Evolutionary conservation across 2,888 invertebrate genomes (phyloP).

Genomic region (Troides helena): DNA sequence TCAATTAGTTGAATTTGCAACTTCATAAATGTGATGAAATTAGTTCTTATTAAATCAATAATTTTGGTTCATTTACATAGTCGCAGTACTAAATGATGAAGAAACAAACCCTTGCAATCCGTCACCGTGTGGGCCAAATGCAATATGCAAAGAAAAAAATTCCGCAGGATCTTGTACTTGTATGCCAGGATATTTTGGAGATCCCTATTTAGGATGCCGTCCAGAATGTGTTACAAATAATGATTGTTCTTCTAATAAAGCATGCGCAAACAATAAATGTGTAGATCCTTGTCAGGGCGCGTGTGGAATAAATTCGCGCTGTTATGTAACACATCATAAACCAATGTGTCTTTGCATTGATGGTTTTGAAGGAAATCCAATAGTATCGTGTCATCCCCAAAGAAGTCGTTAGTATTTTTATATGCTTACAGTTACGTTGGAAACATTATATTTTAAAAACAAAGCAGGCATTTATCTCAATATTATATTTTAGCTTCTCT

Average conservation of each 20-base stretch:
- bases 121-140: constrained; percentile 92
- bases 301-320: constrained; percentile 90
- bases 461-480: constrained; percentile 3
- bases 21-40: neutral
- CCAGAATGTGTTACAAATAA: constrained; percentile 92
- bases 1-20: constrained; percentile 22
- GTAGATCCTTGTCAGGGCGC: constrained; percentile 90
- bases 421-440: neutral
- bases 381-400: constrained; percentile 76
- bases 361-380: constrained; percentile 89
- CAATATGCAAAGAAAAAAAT: constrained; percentile 89
- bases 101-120: constrained; percentile 89
- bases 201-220: constrained; percentile 91
- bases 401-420: constrained; percentile 62
- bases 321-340: constrained; percentile 89
- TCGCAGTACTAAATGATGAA: constrained; percentile 81
- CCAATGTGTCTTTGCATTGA: constrained; percentile 89
- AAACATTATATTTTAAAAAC: constrained; percentile 14
- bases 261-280: constrained; percentile 93
- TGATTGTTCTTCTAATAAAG: constrained; percentile 87
- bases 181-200: constrained; percentile 89
- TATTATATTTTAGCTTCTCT: constrained; percentile 60
- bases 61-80: constrained; percentile 48
- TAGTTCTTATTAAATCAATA: constrained; percentile 5
- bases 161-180: constrained; percentile 92